Evolutionary conservation across 1,140 invertebrate genomes (phyloP).

Genomic region (Harlomillsia oculata): DNA sequence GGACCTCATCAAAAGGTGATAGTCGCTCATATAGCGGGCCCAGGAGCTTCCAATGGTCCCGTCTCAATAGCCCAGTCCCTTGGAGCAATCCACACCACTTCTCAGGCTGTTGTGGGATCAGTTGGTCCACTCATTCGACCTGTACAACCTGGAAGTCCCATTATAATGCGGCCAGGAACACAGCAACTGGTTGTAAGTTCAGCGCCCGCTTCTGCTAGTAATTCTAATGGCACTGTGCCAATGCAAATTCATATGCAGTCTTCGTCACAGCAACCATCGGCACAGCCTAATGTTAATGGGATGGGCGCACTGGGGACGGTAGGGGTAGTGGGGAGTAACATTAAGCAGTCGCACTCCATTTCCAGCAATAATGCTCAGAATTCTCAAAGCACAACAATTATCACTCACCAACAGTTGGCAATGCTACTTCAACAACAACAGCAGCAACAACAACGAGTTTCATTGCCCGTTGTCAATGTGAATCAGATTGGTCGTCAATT

Average conservation of each 20-base stretch:
- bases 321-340: not conserved
- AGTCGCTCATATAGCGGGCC: slow-evolving; percentile 20
- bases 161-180: slow-evolving; percentile 14
- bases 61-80: slow-evolving; percentile 16
- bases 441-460: slow-evolving; percentile 24
- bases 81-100: not conserved
- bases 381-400: slow-evolving; percentile 41
- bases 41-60: not conserved
- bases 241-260: slow-evolving; percentile 7
- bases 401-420: slow-evolving; percentile 43
- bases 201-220: not conserved
- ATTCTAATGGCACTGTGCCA: not conserved
- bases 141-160: slow-evolving; percentile 22
- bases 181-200: slow-evolving; percentile 21
- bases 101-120: not conserved
- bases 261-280: not conserved
- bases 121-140: slow-evolving; percentile 24
- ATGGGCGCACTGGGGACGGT: not conserved
- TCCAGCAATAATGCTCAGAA: slow-evolving; percentile 1
- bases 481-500: slow-evolving; percentile 12
- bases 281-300: slow-evolving; percentile 1
- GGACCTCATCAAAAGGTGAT: slow-evolving; percentile 29
- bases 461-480: slow-evolving; percentile 7
- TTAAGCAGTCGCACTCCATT: slow-evolving; percentile 5
- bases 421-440: slow-evolving; percentile 35